Base-by-base conservation (phyloP, 2,113 vertebrate species). In the Nesogale talazaci region DNA sequence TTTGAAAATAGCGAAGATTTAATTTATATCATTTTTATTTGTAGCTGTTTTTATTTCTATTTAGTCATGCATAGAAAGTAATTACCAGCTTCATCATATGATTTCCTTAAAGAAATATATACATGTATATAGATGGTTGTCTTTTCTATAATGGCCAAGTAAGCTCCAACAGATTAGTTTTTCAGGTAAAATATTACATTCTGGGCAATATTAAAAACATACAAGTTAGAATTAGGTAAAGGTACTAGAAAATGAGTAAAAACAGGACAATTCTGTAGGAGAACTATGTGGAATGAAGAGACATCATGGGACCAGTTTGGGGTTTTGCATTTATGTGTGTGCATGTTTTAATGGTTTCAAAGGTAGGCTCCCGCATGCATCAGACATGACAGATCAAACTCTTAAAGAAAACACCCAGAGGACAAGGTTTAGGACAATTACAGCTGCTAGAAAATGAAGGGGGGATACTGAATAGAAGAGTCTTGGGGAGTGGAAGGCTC, bases 71-170 rank as follows among this genome's bases (percentile, higher is more conserved):
- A 52, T 5, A 52, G 46, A 52, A 52, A 52, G 46, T 52, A 10
- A 52, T 52, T 87, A 72, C 92, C 92, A 85, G 67, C 9, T 42
- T 56, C 15, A 84, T 88, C 25, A 76, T n/a, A 72, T 52, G 77
- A 70, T 94, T 94, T 95, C 31, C 42, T n/a, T 77, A 85, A 82
- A 65, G 67, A 83, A 96, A 83, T 22, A 9, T 52, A 52, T 11
- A 3, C 38, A 74, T 42, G 86, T 80, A 57, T 67, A 56, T 17
- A 59, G 10, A 52, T 52, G 2, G 10, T 11, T 52, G 46, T 52
- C 14, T 52, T 46, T 94, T 75, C 57, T 93, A 25, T 69, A 86
- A 78, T 78, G 70, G 70, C 20, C 70, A 92, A 72, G 22, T 74
- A 72, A 83, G 23, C 8, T 19, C 38, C 36, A 84, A 46, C 81